Conservation (phyloP, 2,797 vertebrate species). For the Ctenosaura bakeri region DNA sequence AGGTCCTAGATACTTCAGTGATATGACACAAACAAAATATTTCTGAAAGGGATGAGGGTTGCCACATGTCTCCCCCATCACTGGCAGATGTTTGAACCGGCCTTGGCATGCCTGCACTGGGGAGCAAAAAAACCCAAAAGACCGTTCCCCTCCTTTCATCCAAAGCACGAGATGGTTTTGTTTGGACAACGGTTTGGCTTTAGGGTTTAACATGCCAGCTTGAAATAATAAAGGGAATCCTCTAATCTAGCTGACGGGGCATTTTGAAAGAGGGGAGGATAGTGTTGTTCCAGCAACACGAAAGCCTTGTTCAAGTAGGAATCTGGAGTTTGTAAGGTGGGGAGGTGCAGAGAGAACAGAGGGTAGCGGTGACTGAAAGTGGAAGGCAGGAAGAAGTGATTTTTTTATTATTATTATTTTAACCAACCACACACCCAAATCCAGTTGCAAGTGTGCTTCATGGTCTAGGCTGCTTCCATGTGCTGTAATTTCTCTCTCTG, state of each 20-base stretch:
- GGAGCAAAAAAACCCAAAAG: not conserved
- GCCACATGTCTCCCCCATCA: no score
- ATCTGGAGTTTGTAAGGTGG: not conserved
- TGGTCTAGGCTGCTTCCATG: not conserved
- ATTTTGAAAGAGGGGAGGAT: not conserved
- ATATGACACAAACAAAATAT: no score
- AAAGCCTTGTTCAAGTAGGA: not conserved
- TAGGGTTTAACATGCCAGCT: not conserved
- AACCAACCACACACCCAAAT: no score
- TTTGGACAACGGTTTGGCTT: slow-evolving; percentile 9
- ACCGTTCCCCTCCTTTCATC: not conserved
- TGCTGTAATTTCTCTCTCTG: no score
- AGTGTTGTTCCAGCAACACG: not conserved
- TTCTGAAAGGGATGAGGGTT: not conserved
- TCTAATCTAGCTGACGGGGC: not conserved
- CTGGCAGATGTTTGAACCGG: no score
- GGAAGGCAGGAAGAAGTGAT: no score
- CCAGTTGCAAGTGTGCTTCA: no score
- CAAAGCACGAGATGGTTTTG: not conserved
- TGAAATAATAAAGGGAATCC: not conserved
- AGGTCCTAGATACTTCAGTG: no score
- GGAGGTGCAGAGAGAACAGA: no score
- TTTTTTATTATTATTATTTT: not conserved
- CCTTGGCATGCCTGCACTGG: no score
- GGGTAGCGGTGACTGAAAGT: not conserved